Evolutionary conservation across 2,797 vertebrate genomes (phyloP).

Genomic region (Melanotaenia pygmaea): DNA sequence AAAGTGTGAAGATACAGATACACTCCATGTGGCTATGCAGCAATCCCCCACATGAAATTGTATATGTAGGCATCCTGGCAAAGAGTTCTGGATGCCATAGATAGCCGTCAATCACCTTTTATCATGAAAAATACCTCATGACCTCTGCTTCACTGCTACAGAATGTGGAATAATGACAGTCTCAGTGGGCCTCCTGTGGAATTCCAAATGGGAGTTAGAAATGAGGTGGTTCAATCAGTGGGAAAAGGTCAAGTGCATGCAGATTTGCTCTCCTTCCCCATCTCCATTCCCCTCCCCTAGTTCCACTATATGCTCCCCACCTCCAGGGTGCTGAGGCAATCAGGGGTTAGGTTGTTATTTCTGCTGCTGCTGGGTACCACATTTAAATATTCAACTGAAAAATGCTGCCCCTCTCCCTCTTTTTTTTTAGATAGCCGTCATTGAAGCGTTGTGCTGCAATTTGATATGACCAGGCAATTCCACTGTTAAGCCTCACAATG

Average conservation of each 20-base stretch:
- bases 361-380: conserved; percentile 64
- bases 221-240: conserved; percentile 78
- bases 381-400: conserved; percentile 77
- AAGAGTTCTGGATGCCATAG: conserved; percentile 35
- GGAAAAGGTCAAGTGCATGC: conserved; percentile 84
- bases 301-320: conserved; percentile 53
- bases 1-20: conserved; percentile 40
- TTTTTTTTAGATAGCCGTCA: conserved; percentile 34
- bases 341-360: conserved; percentile 77
- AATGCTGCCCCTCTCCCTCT: background rate
- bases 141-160: conserved; percentile 69
- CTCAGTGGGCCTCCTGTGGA: conserved; percentile 68
- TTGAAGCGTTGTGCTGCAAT: conserved; percentile 48
- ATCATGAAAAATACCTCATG: conserved; percentile 61
- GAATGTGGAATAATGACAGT: conserved; percentile 72
- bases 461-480: conserved; percentile 64
- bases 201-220: conserved; percentile 78
- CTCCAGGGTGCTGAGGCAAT: conserved; percentile 69
- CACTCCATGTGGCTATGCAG: conserved; percentile 36
- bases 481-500: conserved; percentile 52
- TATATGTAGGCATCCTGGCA: conserved; percentile 47
- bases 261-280: conserved; percentile 65
- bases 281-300: conserved; percentile 50
- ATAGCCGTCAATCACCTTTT: conserved; percentile 73
- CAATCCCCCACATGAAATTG: conserved; percentile 51